Evolutionary conservation across 2,113 vertebrate genomes (phyloP), one percentile per base, ranked within the genome.

Genomic region (Cariama cristata): DNA sequence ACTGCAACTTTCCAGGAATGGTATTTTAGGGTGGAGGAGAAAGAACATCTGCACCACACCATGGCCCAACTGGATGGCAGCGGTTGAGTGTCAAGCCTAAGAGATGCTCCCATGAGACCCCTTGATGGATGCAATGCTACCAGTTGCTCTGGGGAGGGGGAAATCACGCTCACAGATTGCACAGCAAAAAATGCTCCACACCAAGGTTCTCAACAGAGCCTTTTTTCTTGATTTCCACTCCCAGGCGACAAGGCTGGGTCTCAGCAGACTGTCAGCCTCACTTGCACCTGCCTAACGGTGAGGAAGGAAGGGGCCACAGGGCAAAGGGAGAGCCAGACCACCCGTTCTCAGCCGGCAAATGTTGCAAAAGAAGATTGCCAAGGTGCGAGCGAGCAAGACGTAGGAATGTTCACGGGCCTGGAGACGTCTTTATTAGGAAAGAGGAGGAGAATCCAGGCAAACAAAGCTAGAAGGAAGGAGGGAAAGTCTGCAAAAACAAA

Each of bases 371-470:
- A 72, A 84, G 69, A 12, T 20, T 64, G 86, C 88, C 83, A 95
- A 75, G 30, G 72, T 79, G 72, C 0, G 10, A 88, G 76, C 6
- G 7, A 95, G 76, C 60, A 60, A 95, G 83, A 69, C 71, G 92
- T 3, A 2, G 82, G 71, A 93, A 82, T 0, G 3, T 75, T 81
- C 11, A 0, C 0, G 0, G 74, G 74, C 49, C 56, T 72, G 50
- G 24, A 95, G 88, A 87, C 52, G 60, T 86, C 82, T 86, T 90
- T 88, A 50, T 77, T 74, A 17, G 67, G 63, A 47, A 73, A 23
- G 60, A 97, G 84, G 72, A 86, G 72, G 66, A 90, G 89, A 93
- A 92, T 42, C 33, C 44, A 60, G 38, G 58, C 79, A 80, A 89
- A 63, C 26, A 77, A 88, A 97, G 66, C 47, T 63, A 91, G 71